Base-by-base conservation (phyloP, 2,888 invertebrate species). In the Incurvaria masculella region DNA sequence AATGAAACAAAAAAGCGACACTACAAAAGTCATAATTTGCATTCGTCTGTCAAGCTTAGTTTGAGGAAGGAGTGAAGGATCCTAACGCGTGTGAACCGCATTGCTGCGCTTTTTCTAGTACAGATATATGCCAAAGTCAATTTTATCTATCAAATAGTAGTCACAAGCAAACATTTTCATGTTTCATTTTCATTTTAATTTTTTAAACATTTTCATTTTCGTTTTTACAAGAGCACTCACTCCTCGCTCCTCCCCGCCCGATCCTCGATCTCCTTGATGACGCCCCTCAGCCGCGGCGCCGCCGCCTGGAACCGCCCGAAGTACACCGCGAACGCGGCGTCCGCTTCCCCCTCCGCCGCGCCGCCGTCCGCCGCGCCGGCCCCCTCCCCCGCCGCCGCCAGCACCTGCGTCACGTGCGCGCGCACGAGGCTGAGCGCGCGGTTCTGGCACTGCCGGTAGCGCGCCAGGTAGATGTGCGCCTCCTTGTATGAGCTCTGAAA, bases 231-330 rank as follows among this genome's bases (percentile, higher is more conserved):
- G n/a, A n/a, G n/a, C 42, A 79, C 83, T 79, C 75, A 94, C 83
- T 93, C 92, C 38, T 84, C 75, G 63, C 86, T 86, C 51, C 80
- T 83, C 45, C 86, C 85, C 0, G 87, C 80, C 47, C 94, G 82
- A 1, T 82, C 76, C 68, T 97, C 97, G 21, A 97, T 81, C 58
- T 94, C 86, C 51, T 86, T 83, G 41, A 96, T 87, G 8, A 97
- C 82, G 50, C 86, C 82, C 59, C 85, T 89, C 1, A 96, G 81
- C 63, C 93, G 90, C 0, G 89, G 87, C 0, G 97, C 88, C n/a
- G 92, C 89, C 0, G 93, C 89, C 65, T 96, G 92, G 66, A 97
- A 98, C 71, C 95, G 94, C 1, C 97, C 97, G 63, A 97, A 98
- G 62, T 94, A 97, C 27, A 84, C 85, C 43, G 89, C 94, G 75